Evolutionary conservation across 2,797 vertebrate genomes (phyloP).

Genomic region (Sphaeramia orbicularis): DNA sequence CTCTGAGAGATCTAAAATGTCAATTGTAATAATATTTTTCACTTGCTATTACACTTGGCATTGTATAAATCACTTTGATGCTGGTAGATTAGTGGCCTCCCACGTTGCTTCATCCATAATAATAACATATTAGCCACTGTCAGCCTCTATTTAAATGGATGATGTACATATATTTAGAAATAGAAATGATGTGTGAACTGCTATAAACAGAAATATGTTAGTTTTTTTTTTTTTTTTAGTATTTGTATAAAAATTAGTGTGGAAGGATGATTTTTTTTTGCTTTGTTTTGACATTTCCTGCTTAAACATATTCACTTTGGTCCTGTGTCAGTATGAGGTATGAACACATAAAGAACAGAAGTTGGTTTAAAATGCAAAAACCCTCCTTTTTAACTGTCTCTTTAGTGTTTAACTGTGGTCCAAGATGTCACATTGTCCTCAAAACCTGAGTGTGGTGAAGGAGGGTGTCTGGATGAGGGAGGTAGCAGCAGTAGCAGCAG

Average conservation of each 20-base stretch:
- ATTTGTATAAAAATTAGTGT: too few species aligned
- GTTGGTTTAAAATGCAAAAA: too few species aligned
- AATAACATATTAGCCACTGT: neutral
- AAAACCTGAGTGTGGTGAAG: constrained; percentile 1
- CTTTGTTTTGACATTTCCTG: too few species aligned
- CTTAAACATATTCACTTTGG: too few species aligned
- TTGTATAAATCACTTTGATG: constrained; percentile 51
- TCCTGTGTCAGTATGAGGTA: too few species aligned
- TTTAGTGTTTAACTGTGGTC: neutral
- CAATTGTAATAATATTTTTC: constrained; percentile 35
- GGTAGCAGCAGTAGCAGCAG: constrained; percentile 11
- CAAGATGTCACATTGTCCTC: neutral
- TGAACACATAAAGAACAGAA: too few species aligned
- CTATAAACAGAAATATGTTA: too few species aligned
- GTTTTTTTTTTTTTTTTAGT: too few species aligned
- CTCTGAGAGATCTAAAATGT: constrained; percentile 22
- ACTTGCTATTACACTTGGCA: constrained; percentile 24
- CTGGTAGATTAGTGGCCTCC: constrained; percentile 49
- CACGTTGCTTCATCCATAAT: constrained; percentile 25
- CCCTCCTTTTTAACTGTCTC: too few species aligned
- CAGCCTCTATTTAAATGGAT: neutral
- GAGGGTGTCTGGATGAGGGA: constrained; percentile 12
- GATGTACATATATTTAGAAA: too few species aligned
- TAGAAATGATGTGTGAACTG: too few species aligned
- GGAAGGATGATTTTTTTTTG: too few species aligned